These are phyloP conservation scores for Arrhamphus sclerolepis DNA, from an alignment of 2,797 vertebrate genomes.

Conservation along the genomic window DNA sequence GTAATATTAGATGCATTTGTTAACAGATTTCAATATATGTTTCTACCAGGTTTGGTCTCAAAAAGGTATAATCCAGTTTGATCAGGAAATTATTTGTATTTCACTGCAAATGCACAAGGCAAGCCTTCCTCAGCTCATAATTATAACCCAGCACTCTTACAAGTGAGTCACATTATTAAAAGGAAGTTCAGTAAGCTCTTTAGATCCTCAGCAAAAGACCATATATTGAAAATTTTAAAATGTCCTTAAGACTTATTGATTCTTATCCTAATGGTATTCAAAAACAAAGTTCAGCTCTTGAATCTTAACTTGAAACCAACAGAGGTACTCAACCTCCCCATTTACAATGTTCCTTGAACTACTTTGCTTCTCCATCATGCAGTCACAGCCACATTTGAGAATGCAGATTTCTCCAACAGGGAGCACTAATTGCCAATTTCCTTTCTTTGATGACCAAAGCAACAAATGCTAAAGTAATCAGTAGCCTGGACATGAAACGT, in stretches of 20 bases:
- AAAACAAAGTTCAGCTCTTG: too few relatives aligned
- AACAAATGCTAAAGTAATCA: constrained; percentile 57
- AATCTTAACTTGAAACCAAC: too few relatives aligned
- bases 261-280: too few relatives aligned
- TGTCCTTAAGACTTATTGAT: too few relatives aligned
- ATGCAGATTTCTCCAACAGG: constrained; percentile 37
- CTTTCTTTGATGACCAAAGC: constrained; percentile 65
- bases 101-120: too few relatives aligned
- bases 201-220: background rate
- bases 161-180: background rate
- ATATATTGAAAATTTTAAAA: constrained; percentile 1
- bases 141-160: too few relatives aligned
- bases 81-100: too few relatives aligned
- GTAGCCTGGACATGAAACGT: constrained; percentile 23
- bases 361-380: constrained; percentile 3
- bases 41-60: constrained; percentile 7
- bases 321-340: too few relatives aligned
- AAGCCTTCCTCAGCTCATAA: background rate
- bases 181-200: background rate
- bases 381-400: constrained; percentile 41
- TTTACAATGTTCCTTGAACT: too few relatives aligned
- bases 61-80: background rate
- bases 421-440: constrained; percentile 63
- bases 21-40: constrained; percentile 30
- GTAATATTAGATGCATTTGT: constrained; percentile 24